Evolutionary conservation across 1,140 invertebrate species (phyloP), one percentile per base, ranked within the genome.

Genomic region (Vollenhovia emeryi): DNA sequence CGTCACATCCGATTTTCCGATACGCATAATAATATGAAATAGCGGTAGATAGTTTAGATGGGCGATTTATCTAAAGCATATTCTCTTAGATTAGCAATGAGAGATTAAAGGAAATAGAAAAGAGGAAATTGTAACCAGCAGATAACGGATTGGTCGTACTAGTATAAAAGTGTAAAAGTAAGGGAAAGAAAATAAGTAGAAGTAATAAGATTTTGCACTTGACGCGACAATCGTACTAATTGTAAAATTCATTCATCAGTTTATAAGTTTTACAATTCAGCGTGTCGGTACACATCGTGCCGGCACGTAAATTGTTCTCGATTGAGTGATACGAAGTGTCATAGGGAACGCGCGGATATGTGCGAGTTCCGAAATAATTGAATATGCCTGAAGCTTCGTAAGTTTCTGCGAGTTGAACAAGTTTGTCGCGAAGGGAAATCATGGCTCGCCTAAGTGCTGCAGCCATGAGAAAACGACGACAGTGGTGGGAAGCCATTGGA

Each of bases 341-440:
- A 60, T n/a, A 43, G n/a, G 74, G 48, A 48, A 48, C 4, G 40
- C 48, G 48, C 27, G 74, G 57, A 78, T 78, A 78, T 64, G n/a
- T 64, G 74, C 74, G 8, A 43, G 57, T 52, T 78, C 40, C 57
- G 57, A 78, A 78, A 64, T 78, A 78, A 78, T 78, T 78, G 74
- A 78, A 78, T 78, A 62, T 64, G 40, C 64, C 74, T 78, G 57
- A 50, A 78, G 57, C 40, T 45, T 3, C 27, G 40, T 78, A 78
- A 64, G 74, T 78, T 78, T 64, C 57, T 30, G 57, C 27, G 40
- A 78, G 74, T 78, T 78, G 57, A 78, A 52, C 74, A 64, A 78
- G 74, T 78, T 78, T 78, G 74, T 78, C 57, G 48, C 30, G 59
- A 64, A 64, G 74, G 57, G 57, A 78, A 78, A 64, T 78, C 74